Percentiles rank a stretch among this genome's conserved stretches.
phyloP scores from a whole-genome alignment of 2,797 vertebrate genomes.

The Chelon labrosus region DNA sequence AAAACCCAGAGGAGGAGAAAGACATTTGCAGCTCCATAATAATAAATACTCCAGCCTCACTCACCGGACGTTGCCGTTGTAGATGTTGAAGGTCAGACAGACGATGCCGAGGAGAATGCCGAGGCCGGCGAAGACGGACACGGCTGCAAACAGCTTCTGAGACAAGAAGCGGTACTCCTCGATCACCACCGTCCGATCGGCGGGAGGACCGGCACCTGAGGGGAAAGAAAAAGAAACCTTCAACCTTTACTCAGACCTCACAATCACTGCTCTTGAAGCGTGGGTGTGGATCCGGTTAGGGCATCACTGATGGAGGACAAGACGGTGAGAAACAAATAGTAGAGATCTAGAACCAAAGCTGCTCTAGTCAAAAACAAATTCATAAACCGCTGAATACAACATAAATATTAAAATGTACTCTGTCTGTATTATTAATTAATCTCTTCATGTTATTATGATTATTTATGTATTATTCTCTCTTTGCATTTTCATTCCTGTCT shows the following conservation, averaged over 20 bases:
- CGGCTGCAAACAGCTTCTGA: conserved; percentile 95
- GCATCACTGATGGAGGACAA: too few species aligned
- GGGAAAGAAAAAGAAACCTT: neutral
- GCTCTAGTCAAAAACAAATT: too few species aligned
- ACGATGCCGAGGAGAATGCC: conserved; percentile 94
- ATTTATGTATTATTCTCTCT: too few species aligned
- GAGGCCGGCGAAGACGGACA: conserved; percentile 93
- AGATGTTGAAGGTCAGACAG: conserved; percentile 97
- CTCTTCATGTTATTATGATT: too few species aligned
- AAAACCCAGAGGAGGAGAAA: neutral
- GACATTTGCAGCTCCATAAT: neutral
- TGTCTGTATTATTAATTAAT: too few species aligned
- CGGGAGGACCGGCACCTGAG: conserved; percentile 89
- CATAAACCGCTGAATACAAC: too few species aligned
- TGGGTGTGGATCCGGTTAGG: neutral
- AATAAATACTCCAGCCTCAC: conserved; percentile 26
- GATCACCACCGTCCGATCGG: conserved; percentile 93
- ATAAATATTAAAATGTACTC: too few species aligned
- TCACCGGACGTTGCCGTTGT: conserved; percentile 95
- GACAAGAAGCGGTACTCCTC: conserved; percentile 92
- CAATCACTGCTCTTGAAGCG: neutral
- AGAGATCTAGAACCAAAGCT: too few species aligned
- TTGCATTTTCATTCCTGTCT: too few species aligned
- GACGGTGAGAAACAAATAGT: too few species aligned
- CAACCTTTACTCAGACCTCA: neutral